phyloP scores from a whole-genome alignment of 1,140 invertebrate genomes.

The Drosophila elegans region DNA sequence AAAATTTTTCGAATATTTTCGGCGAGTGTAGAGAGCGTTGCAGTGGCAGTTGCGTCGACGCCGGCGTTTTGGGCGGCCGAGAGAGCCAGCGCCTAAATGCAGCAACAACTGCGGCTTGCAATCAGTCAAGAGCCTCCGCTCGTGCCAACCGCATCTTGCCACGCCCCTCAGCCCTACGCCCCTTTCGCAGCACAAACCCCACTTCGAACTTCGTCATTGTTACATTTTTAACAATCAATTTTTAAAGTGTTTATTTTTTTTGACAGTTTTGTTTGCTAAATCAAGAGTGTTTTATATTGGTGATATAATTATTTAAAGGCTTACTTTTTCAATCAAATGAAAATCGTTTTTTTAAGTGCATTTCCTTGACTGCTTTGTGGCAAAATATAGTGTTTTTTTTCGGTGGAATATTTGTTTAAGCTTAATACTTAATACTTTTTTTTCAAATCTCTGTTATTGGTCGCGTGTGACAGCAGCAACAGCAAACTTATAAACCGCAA shows the following conservation, averaged over 20 bases:
- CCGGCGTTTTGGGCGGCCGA: slow-evolving; percentile 43
- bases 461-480: neutral
- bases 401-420: neutral
- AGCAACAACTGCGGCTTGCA: slow-evolving; percentile 66
- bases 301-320: neutral
- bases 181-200: neutral
- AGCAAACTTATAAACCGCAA: slow-evolving; percentile 57
- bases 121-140: slow-evolving; percentile 83
- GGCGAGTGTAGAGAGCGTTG: slow-evolving; percentile 10
- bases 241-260: slow-evolving; percentile 21
- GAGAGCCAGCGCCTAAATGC: slow-evolving; percentile 74
- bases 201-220: neutral
- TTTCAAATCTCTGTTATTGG: neutral
- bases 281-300: neutral
- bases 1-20: neutral
- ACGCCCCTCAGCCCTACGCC: slow-evolving; percentile 13
- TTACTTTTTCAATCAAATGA: no score
- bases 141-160: slow-evolving; percentile 73
- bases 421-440: neutral
- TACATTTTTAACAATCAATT: neutral
- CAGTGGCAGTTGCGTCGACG: slow-evolving; percentile 16
- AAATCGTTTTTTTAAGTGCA: slow-evolving; percentile 1
- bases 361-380: slow-evolving; percentile 7
- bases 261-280: no score
- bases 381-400: slow-evolving; percentile 3